Conservation (phyloP, 2,113 vertebrate genomes). For the Cyphomyrus plagiostoma region DNA sequence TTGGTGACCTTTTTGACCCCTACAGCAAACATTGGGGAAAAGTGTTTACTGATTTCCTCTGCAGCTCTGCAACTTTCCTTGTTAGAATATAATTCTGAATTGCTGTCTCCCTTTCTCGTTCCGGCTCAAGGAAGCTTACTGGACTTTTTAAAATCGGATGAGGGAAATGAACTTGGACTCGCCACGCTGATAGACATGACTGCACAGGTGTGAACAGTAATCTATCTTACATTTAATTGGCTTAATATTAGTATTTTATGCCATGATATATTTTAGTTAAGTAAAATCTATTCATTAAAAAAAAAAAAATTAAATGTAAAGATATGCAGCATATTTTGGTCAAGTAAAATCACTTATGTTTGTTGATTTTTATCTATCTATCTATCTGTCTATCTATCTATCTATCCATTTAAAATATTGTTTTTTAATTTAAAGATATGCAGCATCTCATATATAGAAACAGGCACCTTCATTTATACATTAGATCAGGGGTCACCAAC, state of each 20-base stretch:
- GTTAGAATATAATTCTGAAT: background rate
- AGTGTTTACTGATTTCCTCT: background rate
- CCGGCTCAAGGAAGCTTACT: conserved; percentile 75
- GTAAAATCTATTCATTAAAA: background rate
- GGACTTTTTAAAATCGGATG: conserved; percentile 81
- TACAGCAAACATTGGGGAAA: background rate
- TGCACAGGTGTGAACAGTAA: conserved; percentile 75
- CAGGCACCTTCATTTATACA: background rate
- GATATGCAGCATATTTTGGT: background rate
- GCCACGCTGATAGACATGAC: conserved; percentile 89
- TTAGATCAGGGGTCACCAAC: background rate
- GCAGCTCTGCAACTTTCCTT: background rate
- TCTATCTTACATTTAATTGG: background rate
- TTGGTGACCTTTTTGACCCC: background rate
- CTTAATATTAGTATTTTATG: background rate
- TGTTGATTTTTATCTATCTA: background rate
- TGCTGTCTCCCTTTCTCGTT: background rate
- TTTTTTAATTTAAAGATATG: background rate
- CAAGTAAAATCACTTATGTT: background rate
- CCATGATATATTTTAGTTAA: background rate
- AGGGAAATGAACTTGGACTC: conserved; percentile 66
- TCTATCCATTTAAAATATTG: background rate
- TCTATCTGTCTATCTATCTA: background rate
- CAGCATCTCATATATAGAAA: background rate
- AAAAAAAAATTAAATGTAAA: too few relatives aligned